Conservation (phyloP, 2,797 vertebrate genomes). For the Alauda arvensis region DNA sequence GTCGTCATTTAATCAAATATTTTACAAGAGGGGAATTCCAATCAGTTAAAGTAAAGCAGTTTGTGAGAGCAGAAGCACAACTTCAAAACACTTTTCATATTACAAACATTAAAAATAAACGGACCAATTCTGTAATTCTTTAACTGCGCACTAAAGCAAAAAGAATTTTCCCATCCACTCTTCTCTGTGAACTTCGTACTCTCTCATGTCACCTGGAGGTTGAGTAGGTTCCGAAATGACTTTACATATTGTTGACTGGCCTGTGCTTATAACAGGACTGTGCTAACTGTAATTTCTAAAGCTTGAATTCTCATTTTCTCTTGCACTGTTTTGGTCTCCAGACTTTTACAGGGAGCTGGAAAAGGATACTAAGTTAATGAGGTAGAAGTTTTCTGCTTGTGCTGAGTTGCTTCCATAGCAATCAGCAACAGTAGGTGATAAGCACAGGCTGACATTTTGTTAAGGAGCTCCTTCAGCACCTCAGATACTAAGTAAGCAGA, state of each 20-base stretch:
- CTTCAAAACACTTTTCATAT: not conserved
- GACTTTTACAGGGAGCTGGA: not conserved
- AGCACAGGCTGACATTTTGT: not conserved
- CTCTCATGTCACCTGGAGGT: not conserved
- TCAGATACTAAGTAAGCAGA: not conserved
- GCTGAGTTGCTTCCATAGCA: not conserved
- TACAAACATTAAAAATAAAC: not conserved
- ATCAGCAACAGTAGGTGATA: not conserved
- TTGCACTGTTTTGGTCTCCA: not conserved
- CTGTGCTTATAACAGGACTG: fast-evolving
- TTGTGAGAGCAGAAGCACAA: not conserved
- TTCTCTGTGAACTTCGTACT: not conserved
- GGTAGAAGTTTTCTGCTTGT: not conserved
- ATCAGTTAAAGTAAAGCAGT: not conserved
- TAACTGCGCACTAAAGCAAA: not conserved
- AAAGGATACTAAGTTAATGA: not conserved
- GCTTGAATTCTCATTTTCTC: not conserved
- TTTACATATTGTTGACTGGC: not conserved
- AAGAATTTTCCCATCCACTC: not conserved
- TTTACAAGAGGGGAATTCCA: not conserved
- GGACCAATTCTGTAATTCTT: not conserved
- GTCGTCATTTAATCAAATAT: not conserved
- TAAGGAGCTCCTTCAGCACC: not conserved
- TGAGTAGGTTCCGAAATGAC: not conserved
- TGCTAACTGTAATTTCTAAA: not conserved